Base-by-base conservation (phyloP, 1,140 invertebrate species). In the Helicoverpa zea region DNA sequence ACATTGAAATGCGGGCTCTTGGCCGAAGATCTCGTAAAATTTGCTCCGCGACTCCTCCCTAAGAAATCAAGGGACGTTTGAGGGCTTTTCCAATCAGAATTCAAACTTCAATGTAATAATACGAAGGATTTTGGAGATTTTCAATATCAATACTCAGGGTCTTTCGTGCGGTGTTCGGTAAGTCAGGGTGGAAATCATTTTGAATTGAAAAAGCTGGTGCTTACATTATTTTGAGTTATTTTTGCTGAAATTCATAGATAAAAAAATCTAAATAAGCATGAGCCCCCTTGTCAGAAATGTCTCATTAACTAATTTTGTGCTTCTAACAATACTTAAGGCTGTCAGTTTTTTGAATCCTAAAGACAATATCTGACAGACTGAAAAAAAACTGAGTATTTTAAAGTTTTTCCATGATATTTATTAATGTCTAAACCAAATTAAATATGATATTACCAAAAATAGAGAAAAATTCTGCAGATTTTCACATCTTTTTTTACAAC, bases 31-130 rank as follows among this genome's bases (percentile, higher is more conserved):
- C 68, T 72, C 49, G 29, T 72, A 72, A 72, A 72, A 72, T 72
- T 72, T 72, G 68, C 68, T 72, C 49, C 47, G 14, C 23, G 23
- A 23, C 23, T 23, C 23, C 23, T 23, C 66, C 66, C 63, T 51
- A 11, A 29, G 66, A 72, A 52, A 72, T 72, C 68, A 51, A 43
- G 11, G 47, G 49, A 23, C 66, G 13, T 72, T 72, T 72, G 68
- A 72, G 49, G 23, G 49, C 18, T 72, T 72, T 72, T 72, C 52
- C 68, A 72, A 72, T 72, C 68, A 72, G 49, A 52, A 72, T 30
- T 43, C 49, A 14, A 72, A 72, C 49, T 54, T 72, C 68, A 30
- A 29, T 30, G 49, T 72, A 54, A 72, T 72, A 54, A 47, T 66
- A 52, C 68, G 2, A 23, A 52, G 23, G 43, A 49, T 68, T 68